Percentiles rank a stretch among this genome's conserved stretches.
phyloP scores from a whole-genome alignment of 2,888 invertebrate species.

The Eurytoma californica region DNA sequence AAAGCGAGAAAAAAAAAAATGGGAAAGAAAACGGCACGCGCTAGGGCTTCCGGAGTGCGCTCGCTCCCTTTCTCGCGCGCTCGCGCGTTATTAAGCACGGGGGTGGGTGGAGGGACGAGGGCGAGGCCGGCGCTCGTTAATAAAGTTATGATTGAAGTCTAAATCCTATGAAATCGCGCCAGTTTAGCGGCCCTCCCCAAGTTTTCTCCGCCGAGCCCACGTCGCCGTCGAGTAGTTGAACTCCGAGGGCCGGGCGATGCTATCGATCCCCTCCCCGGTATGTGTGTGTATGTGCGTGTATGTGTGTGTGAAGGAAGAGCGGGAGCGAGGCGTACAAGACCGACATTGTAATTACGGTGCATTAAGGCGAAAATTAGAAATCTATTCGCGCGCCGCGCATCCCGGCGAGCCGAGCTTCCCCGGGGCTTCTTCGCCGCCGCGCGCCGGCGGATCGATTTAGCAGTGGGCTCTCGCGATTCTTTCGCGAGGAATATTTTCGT shows the following conservation, averaged over 20 bases:
- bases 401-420: background rate
- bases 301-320: background rate
- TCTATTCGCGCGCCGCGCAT: conserved; percentile 46
- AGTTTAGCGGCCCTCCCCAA: conserved; percentile 58
- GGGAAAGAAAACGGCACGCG: conserved; percentile 5
- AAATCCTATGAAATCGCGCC: conserved; percentile 70
- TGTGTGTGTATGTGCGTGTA: too few species aligned
- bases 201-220: background rate
- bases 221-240: conserved; percentile 10
- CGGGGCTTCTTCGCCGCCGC: background rate
- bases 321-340: conserved; percentile 36
- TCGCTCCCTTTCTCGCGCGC: conserved; percentile 46
- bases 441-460: too few species aligned
- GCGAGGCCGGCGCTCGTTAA: conserved; percentile 62
- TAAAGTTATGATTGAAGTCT: conserved; percentile 72
- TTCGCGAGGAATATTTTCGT: background rate
- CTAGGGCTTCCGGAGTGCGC: conserved; percentile 34
- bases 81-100: conserved; percentile 66
- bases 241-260: conserved; percentile 13
- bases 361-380: conserved; percentile 56
- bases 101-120: background rate
- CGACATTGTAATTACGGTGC: conserved; percentile 54
- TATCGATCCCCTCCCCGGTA: conserved; percentile 30
- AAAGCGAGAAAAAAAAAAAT: background rate
- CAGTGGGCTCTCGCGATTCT: background rate